phyloP scores from a whole-genome alignment of 2,797 vertebrate genomes.

The Buphagus erythrorhynchus region DNA sequence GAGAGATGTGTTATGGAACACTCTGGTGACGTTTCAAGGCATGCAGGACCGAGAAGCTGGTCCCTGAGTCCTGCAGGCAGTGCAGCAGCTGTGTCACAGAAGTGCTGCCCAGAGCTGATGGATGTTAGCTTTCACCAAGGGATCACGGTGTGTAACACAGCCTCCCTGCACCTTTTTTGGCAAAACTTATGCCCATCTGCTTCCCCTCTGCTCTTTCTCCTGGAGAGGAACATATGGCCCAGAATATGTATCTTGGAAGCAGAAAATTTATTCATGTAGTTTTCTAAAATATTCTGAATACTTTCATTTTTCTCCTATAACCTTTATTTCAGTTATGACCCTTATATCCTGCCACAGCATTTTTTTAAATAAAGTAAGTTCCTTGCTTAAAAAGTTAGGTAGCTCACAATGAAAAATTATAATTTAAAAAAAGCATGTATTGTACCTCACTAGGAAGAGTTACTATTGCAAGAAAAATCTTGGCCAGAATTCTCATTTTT shows the following conservation, averaged over 20 bases:
- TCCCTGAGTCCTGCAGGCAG: not conserved
- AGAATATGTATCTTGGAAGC: not conserved
- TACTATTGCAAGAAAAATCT: not conserved
- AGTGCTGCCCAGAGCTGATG: not conserved
- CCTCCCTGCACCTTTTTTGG: constrained; percentile 7
- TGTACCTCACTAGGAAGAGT: not conserved
- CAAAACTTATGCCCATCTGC: constrained; percentile 22
- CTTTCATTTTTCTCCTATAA: not conserved
- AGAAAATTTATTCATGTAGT: not conserved
- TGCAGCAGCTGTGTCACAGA: not conserved
- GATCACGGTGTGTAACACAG: not conserved
- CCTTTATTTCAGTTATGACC: not conserved
- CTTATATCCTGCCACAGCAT: not conserved
- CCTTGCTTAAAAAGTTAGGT: not conserved
- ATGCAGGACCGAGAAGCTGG: not conserved
- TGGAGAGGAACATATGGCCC: constrained; percentile 34
- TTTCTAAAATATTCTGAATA: constrained; percentile 18
- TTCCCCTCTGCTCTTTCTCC: constrained; percentile 46
- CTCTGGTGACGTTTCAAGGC: not conserved
- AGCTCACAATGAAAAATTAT: not conserved
- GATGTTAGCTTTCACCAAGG: not conserved
- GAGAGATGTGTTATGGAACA: not conserved
- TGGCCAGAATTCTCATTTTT: not conserved
- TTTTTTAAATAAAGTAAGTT: not conserved
- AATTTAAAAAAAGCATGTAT: too few relatives aligned